phyloP scores from a whole-genome alignment of 1,140 invertebrate genomes.

The Muscidifurax raptorellus region DNA sequence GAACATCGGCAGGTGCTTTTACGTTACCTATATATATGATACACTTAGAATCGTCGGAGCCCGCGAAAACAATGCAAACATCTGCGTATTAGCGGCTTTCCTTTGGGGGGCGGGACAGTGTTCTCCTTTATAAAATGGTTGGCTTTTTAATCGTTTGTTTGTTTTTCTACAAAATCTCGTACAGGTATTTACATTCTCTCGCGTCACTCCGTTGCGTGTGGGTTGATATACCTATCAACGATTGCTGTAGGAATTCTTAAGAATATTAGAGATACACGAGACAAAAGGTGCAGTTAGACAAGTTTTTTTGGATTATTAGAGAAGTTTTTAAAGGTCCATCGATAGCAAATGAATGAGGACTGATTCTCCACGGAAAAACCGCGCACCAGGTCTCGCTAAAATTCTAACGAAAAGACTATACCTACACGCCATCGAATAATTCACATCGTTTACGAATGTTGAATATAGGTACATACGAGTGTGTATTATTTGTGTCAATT shows the following conservation, averaged over 20 bases:
- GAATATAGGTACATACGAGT: slow-evolving; percentile 10
- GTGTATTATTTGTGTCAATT: slow-evolving; percentile 26
- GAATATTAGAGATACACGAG: too few species aligned
- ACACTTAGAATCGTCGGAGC: not conserved
- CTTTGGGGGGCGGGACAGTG: not conserved
- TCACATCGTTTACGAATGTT: not conserved
- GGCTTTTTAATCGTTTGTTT: not conserved
- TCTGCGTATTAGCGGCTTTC: not conserved
- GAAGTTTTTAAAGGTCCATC: too few species aligned
- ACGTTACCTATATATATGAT: not conserved
- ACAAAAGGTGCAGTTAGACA: too few species aligned
- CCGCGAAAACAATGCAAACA: slow-evolving; percentile 13
- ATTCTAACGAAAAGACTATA: not conserved
- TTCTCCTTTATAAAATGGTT: not conserved
- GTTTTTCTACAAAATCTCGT: slow-evolving; percentile 26
- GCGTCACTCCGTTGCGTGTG: not conserved
- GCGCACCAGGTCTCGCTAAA: not conserved
- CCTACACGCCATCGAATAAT: not conserved
- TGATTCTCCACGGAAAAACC: not conserved
- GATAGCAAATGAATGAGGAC: not conserved
- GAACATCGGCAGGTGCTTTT: not conserved
- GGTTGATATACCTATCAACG: too few species aligned
- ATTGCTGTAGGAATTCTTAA: too few species aligned
- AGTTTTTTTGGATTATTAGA: too few species aligned
- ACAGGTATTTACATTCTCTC: slow-evolving; percentile 7